Conservation (phyloP, 2,888 invertebrate species). For the Podabrus alpinus region DNA sequence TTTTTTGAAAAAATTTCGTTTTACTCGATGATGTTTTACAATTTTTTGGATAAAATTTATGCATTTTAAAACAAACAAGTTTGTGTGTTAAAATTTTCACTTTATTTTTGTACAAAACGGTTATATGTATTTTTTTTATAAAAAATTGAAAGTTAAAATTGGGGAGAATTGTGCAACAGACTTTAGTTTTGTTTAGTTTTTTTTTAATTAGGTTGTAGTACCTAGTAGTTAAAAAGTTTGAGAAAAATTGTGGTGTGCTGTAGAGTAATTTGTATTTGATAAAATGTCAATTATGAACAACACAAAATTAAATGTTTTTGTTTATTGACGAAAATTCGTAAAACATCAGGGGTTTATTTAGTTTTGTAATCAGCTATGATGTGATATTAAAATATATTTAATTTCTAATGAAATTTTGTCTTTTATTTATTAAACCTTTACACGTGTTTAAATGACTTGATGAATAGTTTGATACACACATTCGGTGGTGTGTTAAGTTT, state of each 20-base stretch:
- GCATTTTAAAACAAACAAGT: background rate
- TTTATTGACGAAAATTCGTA: slow-evolving; percentile 16
- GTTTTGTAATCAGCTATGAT: slow-evolving; percentile 19
- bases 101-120: background rate
- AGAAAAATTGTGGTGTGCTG: background rate
- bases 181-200: background rate
- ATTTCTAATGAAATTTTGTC: slow-evolving; percentile 16
- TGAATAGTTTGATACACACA: slow-evolving; percentile 21
- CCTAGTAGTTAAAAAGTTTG: background rate
- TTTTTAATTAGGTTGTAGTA: background rate
- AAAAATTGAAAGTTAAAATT: background rate
- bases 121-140: background rate
- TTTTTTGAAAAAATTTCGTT: background rate
- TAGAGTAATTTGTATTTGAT: background rate
- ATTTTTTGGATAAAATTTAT: background rate
- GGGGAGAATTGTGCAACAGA: background rate
- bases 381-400: slow-evolving; percentile 30
- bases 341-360: slow-evolving; percentile 22
- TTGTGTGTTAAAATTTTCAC: background rate
- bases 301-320: background rate
- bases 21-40: slow-evolving; percentile 16
- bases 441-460: slow-evolving; percentile 41
- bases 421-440: slow-evolving; percentile 36
- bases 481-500: slow-evolving; percentile 32
- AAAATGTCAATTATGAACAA: background rate